Evolutionary conservation across 2,888 invertebrate genomes (phyloP), one percentile per base, ranked within the genome.

Genomic region (Cryptocheilus praepositus): DNA sequence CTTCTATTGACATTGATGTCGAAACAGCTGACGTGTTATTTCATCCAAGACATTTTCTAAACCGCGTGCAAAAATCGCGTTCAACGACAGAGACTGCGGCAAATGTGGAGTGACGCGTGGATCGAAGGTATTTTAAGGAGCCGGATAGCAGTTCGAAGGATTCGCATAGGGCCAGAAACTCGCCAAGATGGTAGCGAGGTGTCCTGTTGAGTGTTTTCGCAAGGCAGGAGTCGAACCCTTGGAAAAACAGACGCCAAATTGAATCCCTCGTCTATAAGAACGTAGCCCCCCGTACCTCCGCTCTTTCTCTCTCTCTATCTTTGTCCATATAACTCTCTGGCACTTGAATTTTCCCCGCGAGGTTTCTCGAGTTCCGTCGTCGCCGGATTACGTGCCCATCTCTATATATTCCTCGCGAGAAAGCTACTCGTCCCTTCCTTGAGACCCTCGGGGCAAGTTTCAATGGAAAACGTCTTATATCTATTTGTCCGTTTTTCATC

Each of bases 211-310:
- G 88, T 89, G 88, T 89, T 89, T 88, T 85, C 74, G 83, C 86
- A 88, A 87, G 87, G 80, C 86, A 81, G 84, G 87, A 88, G 87
- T 87, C 86, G 88, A 88, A 89, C 86, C 88, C 85, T 89, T 89
- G 84, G 83, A 88, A 88, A 87, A 89, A 88, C 88, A 89, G 84
- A 85, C 85, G 84, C 82, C 85, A 88, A 89, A 89, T 88, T 88
- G 88, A 88, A 89, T 88, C 86, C 85, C 83, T 80, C 77, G 80
- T 79, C 83, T 83, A 81, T 81, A 86, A 84, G 85, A 84, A 84
- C 79, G 78, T 75, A 76, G 81, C 76, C 74, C 71, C 74, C 74
- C 75, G n/a, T 77, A 70, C 69, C 73, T 74, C 74, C 64, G 67
- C 68, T 51, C 63, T 69, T 62, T 65, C 71, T 75, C 59, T 66